Evolutionary conservation across 2,113 vertebrate genomes (phyloP).

Genomic region (Mus spicilegus): DNA sequence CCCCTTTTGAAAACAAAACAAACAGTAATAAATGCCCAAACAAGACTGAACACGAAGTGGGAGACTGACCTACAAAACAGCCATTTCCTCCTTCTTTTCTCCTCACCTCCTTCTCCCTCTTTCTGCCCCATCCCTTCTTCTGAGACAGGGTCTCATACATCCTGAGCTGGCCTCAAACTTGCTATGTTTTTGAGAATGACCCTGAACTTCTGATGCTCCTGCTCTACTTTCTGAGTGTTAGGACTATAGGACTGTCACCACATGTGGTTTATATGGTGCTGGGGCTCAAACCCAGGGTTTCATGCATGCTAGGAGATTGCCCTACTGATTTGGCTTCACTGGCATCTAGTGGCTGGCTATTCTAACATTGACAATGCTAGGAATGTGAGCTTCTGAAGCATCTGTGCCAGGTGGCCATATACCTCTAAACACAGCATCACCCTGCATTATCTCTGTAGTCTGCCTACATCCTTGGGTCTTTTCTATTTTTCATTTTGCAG

Average conservation of each 20-base stretch:
- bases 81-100: background rate
- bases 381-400: background rate
- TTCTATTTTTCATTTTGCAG: background rate
- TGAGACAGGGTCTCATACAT: background rate
- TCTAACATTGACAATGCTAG: background rate
- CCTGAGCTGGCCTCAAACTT: background rate
- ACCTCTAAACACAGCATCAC: background rate
- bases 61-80: background rate
- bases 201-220: background rate
- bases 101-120: background rate
- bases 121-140: background rate
- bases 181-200: background rate
- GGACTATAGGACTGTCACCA: background rate
- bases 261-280: background rate
- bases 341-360: background rate
- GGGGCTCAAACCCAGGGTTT: background rate
- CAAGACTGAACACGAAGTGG: background rate
- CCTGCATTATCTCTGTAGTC: background rate
- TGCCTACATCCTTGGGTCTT: background rate
- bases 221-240: background rate
- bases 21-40: background rate
- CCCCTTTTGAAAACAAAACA: background rate
- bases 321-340: background rate
- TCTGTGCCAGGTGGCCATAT: background rate
- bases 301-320: background rate